phyloP scores from a whole-genome alignment of 2,113 vertebrate genomes.

The Rhombomys opimus region DNA sequence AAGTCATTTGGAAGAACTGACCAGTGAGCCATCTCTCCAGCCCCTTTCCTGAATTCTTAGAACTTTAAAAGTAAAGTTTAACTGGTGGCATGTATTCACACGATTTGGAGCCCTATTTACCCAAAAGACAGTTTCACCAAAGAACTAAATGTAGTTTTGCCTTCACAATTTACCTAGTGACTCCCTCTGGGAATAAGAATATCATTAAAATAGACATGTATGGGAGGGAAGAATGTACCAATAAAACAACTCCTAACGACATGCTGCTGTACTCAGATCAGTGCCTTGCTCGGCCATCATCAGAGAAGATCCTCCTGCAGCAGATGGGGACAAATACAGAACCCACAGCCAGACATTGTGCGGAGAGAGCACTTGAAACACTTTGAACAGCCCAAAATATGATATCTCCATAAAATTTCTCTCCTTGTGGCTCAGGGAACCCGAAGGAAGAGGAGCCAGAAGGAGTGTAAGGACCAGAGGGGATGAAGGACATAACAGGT shows the following conservation, averaged over 20 bases:
- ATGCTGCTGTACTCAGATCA: neutral
- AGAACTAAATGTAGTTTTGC: neutral
- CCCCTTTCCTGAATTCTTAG: constrained; percentile 23
- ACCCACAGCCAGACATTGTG: neutral
- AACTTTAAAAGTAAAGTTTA: constrained; percentile 43
- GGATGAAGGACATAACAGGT: neutral
- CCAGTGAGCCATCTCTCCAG: neutral
- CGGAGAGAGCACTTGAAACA: neutral
- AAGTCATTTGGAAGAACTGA: neutral
- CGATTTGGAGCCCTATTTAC: neutral
- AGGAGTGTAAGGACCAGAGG: neutral
- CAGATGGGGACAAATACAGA: neutral
- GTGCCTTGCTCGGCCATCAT: neutral
- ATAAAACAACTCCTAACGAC: neutral
- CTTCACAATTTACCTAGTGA: neutral
- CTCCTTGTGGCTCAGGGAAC: neutral
- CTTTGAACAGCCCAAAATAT: neutral
- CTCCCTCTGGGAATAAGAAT: neutral
- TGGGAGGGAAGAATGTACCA: neutral
- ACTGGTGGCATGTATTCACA: constrained; percentile 33
- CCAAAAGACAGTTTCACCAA: neutral
- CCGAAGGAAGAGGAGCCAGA: neutral
- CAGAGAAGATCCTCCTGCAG: neutral
- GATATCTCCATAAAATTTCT: neutral
- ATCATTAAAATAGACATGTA: neutral